These are phyloP conservation scores for Jordanella pulchra DNA, from an alignment of 2,797 vertebrate genomes.

Conservation along the genomic window DNA sequence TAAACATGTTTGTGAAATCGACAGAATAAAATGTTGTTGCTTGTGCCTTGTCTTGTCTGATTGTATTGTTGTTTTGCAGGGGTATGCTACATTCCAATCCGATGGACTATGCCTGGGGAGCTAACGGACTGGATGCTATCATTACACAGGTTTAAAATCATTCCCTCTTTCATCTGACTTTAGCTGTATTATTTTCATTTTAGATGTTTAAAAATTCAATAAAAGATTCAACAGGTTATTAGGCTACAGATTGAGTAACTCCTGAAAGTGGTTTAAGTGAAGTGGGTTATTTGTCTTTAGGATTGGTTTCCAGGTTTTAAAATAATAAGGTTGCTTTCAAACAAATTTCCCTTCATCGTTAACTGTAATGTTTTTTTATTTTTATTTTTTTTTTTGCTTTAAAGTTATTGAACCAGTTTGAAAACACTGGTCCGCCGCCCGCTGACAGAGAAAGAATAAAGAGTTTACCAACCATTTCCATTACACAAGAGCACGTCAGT, in stretches of 20 bases:
- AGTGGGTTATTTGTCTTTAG: constrained; percentile 6
- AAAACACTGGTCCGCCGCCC: constrained; percentile 96
- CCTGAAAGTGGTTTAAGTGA: not conserved
- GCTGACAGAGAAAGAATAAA: constrained; percentile 96
- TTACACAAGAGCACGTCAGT: constrained; percentile 96
- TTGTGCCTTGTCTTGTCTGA: not conserved
- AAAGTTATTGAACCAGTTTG: constrained; percentile 98
- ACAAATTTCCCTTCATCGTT: not conserved
- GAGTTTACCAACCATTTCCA: constrained; percentile 89
- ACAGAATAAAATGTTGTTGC: not conserved
- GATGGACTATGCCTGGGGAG: constrained; percentile 98
- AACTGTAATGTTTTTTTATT: constrained; percentile 12
- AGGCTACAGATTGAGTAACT: not conserved
- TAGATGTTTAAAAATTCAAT: not conserved
- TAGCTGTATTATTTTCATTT: not conserved
- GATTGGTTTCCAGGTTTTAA: not conserved
- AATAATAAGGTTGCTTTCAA: not conserved
- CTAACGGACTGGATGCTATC: constrained; percentile 94
- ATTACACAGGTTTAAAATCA: constrained; percentile 90
- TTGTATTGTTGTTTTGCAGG: constrained; percentile 73
- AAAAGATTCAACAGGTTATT: not conserved
- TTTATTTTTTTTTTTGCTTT: constrained; percentile 10
- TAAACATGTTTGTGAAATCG: constrained; percentile 1
- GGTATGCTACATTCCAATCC: constrained; percentile 97
- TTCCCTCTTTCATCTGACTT: not conserved